Conservation (phyloP, 2,888 invertebrate genomes). For the Habroteleia sp. region DNA sequence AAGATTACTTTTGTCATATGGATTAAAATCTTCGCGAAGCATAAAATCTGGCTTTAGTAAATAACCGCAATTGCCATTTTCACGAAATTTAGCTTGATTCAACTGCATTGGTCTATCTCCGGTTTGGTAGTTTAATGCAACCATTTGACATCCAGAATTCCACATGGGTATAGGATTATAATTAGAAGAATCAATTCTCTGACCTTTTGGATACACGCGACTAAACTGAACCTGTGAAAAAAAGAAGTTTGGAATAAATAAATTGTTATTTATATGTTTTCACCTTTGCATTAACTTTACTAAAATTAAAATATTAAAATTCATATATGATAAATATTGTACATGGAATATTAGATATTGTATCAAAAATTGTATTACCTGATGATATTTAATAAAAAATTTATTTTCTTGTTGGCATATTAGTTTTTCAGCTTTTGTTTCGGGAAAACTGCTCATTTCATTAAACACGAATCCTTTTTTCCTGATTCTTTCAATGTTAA, state of each 20-base stretch:
- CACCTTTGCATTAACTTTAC: no score
- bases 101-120: conserved; percentile 97
- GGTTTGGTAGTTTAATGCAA: conserved; percentile 98
- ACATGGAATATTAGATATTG: no score
- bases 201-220: conserved; percentile 96
- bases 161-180: conserved; percentile 97
- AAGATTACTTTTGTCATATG: conserved; percentile 86
- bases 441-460: conserved; percentile 99
- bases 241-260: no score
- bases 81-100: conserved; percentile 95
- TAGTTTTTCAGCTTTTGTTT: conserved; percentile 96
- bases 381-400: conserved; percentile 91
- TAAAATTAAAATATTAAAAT: no score
- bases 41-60: conserved; percentile 95
- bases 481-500: conserved; percentile 88
- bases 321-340: no score
- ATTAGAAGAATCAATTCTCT: conserved; percentile 97
- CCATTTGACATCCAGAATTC: conserved; percentile 98
- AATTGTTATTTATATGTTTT: no score
- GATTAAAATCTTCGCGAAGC: conserved; percentile 90
- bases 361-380: no score
- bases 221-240: conserved; percentile 89
- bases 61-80: conserved; percentile 96
- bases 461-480: conserved; percentile 89
- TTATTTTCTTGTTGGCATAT: conserved; percentile 89